Evolutionary conservation across 1,140 invertebrate species (phyloP), one percentile per base, ranked within the genome.

Genomic region (Apis dorsata): DNA sequence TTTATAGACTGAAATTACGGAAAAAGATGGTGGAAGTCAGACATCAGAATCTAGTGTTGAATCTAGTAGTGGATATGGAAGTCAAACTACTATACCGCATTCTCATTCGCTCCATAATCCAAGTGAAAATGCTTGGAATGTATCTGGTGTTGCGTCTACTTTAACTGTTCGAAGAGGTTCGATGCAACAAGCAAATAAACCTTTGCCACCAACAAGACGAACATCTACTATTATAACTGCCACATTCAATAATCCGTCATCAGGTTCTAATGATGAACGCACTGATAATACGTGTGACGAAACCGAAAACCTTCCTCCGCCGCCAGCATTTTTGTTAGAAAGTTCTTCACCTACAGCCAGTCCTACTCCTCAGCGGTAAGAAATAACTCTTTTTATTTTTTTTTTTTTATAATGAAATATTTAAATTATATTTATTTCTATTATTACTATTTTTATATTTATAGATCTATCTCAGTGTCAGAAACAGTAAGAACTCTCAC

Each of bases 401-500:
- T 44, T 44, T 44, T 44, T 44, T 5, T 34, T 34, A 2, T 4
- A 7, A 24, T 11, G 15, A 75, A 86, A 53, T 65, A 59, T 17
- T 60, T 49, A 53, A 19, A 2, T 21, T 17, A 44, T 44, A 7
- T 44, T 3, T 44, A 44, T 44, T 44, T 7, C 5, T 44, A 44
- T 44, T 44, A 44, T 44, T 44, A 44, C 34, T 44, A 44, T 44
- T 81, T 24, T 55, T 55, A 59, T 51, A n/a, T 60, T 85, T 81
- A 28, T 76, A 94, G 93, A 88, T 94, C 93, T 28, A 91, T 94
- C 53, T 94, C 93, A 12, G 97, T 98, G n/a, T 97, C 97, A 5
- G 97, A 98, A 92, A 97, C 97, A 1, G 97, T 98, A 17, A 97
- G 97, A 91, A 97, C 97, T 34, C 92, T 98, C 78, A 98, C 97